A percentile compares a stretch with the other conserved stretches of the same genome.
phyloP scores from a whole-genome alignment of 2,888 invertebrate genomes.

The Drosophila multiciliata region DNA sequence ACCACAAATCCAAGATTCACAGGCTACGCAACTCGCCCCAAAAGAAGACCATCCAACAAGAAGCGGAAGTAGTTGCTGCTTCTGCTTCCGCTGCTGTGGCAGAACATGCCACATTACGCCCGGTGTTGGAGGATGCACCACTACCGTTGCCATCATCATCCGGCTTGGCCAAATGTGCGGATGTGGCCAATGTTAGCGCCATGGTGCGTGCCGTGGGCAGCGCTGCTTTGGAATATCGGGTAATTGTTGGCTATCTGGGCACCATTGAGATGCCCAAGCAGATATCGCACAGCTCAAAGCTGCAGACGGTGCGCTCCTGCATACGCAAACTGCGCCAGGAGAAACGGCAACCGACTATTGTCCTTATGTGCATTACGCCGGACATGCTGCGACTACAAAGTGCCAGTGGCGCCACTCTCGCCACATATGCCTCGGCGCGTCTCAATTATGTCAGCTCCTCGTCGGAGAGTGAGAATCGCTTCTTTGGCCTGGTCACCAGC shows the following conservation, averaged over 20 bases:
- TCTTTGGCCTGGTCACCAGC: constrained; percentile 96
- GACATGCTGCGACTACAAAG: constrained; percentile 92
- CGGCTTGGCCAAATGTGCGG: constrained; percentile 71
- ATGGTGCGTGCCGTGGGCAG: constrained; percentile 83
- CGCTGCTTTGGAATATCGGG: constrained; percentile 90
- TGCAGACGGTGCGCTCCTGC: constrained; percentile 93
- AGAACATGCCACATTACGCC: constrained; percentile 69
- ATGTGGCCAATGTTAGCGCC: constrained; percentile 85
- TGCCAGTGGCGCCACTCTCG: constrained; percentile 91
- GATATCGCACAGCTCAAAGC: constrained; percentile 90
- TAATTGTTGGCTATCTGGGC: constrained; percentile 96
- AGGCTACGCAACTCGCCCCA: constrained; percentile 87
- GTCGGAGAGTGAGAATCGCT: constrained; percentile 95
- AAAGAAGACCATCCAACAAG: constrained; percentile 76
- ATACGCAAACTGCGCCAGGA: constrained; percentile 95
- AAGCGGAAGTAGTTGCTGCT: constrained; percentile 13
- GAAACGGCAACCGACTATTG: constrained; percentile 93
- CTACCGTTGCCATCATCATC: constrained; percentile 23
- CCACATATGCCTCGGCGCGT: constrained; percentile 93
- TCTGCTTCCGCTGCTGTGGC: constrained; percentile 10
- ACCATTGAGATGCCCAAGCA: constrained; percentile 98
- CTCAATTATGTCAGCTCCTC: constrained; percentile 96
- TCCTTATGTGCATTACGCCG: constrained; percentile 93
- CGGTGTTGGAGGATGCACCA: constrained; percentile 82
- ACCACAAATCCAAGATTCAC: constrained; percentile 86